A percentile compares a stretch with the other conserved stretches of the same genome.
phyloP scores from a whole-genome alignment of 2,888 invertebrate species.

The Drosophila melanosoma region DNA sequence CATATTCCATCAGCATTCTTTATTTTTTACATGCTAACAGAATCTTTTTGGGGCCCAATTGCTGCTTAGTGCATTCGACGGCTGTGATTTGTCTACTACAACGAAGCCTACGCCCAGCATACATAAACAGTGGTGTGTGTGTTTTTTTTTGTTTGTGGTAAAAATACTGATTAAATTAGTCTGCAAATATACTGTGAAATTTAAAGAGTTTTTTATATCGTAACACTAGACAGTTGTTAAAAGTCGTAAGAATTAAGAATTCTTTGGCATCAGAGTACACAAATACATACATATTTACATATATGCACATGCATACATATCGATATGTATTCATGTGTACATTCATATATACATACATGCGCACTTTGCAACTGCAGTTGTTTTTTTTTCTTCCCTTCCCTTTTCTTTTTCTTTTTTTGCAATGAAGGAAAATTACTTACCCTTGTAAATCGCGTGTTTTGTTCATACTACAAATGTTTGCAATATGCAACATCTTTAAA shows the following conservation, averaged over 20 bases:
- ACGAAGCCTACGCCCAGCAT: conserved; percentile 20
- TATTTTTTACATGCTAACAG: not conserved
- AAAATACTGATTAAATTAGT: not conserved
- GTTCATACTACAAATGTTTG: not conserved
- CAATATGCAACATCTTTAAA: conserved; percentile 1
- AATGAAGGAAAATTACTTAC: conserved; percentile 25
- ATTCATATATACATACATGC: conserved; percentile 21
- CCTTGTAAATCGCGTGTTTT: conserved; percentile 16
- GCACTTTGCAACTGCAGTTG: conserved; percentile 19
- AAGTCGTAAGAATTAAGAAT: not conserved
- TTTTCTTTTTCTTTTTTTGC: conserved; percentile 3
- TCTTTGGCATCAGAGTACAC: not conserved
- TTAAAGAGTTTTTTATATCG: no score
- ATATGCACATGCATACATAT: conserved; percentile 11
- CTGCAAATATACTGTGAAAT: not conserved
- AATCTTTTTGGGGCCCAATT: not conserved
- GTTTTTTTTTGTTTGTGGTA: not conserved
- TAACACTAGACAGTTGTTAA: not conserved
- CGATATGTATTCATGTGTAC: conserved; percentile 10
- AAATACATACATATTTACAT: conserved; percentile 1
- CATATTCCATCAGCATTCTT: not conserved
- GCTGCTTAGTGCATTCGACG: not conserved
- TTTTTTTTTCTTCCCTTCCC: not conserved
- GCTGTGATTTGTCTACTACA: not conserved
- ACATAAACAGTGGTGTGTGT: not conserved